Evolutionary conservation across 1,140 invertebrate genomes (phyloP).

Genomic region (Steinernema feltiae): DNA sequence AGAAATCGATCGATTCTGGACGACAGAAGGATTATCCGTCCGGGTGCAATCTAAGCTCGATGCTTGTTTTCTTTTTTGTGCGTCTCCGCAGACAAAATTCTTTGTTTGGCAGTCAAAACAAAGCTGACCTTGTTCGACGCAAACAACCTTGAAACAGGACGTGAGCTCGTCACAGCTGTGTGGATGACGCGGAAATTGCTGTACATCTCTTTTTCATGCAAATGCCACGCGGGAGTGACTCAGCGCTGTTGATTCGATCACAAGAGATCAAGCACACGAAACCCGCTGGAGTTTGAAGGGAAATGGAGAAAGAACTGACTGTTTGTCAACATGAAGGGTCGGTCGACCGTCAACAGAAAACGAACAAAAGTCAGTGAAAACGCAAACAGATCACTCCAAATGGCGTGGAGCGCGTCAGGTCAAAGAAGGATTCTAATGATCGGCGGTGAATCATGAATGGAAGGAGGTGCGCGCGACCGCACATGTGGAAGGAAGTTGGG

Average conservation of each 20-base stretch:
- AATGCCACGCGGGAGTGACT: neutral
- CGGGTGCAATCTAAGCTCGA: neutral
- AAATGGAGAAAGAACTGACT: neutral
- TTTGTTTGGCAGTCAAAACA: neutral
- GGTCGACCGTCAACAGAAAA: neutral
- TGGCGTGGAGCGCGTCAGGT: too few species aligned
- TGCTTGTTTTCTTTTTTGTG: neutral
- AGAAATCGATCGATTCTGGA: neutral
- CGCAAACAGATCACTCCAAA: neutral
- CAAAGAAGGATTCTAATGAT: too few species aligned
- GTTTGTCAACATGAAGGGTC: too few species aligned
- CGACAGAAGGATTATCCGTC: too few species aligned
- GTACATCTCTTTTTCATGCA: neutral
- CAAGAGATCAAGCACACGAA: too few species aligned
- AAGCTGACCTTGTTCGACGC: neutral
- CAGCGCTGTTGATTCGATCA: too few species aligned
- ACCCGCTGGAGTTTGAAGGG: too few species aligned
- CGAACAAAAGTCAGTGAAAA: neutral
- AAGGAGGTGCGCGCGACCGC: too few species aligned
- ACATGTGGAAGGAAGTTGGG: too few species aligned
- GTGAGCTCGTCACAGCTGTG: neutral
- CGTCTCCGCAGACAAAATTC: too few species aligned
- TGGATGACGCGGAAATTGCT: slow-evolving; percentile 8
- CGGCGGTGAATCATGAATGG: too few species aligned
- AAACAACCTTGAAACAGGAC: slow-evolving; percentile 5